Base-by-base conservation (phyloP, 2,888 invertebrate species). In the Ectobius pallidus region DNA sequence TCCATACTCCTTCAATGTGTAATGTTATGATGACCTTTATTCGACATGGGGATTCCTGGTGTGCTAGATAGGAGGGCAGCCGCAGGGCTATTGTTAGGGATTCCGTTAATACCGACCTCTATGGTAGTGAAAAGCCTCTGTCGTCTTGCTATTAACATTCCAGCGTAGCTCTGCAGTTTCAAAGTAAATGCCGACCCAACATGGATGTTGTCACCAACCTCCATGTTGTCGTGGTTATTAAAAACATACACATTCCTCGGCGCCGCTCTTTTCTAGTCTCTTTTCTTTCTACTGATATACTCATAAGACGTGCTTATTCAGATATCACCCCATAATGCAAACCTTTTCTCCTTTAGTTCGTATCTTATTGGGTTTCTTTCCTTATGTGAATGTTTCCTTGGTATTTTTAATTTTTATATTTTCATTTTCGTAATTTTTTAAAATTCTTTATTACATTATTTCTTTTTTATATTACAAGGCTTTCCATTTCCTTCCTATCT, bases 1-100 rank as follows among this genome's bases (percentile, higher is more conserved):
- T n/a, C n/a, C n/a, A n/a, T n/a, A n/a, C n/a, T n/a, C n/a, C n/a
- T n/a, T n/a, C n/a, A n/a, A n/a, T n/a, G 25, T 25, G 9, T 52
- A 25, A 25, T 52, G 52, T 7, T 20, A 7, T 1, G 49, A 3
- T 22, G 18, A 49, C 49, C 49, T 20, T n/a, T n/a, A 22, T 3
- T 49, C 3, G 3, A 49, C 4, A 20, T 46, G 46, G n/a, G 46
- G 52, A 25, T 22, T 52, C 25, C 11, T 25, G 25, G 25, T 52
- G 52, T 52, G 9, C n/a, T 52, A 25, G 7, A 14, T 14, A 52
- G 25, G n/a, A n/a, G n/a, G n/a, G n/a, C n/a, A n/a, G 20, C 52
- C 25, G 52, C 25, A 52, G 52, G 52, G 22, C 52, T 52, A 52
- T 18, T 52, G 52, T 25, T 52, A 52, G 52, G 52, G 52, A 52